Conservation (phyloP, 2,888 invertebrate species). For the Megamerina dolium region DNA sequence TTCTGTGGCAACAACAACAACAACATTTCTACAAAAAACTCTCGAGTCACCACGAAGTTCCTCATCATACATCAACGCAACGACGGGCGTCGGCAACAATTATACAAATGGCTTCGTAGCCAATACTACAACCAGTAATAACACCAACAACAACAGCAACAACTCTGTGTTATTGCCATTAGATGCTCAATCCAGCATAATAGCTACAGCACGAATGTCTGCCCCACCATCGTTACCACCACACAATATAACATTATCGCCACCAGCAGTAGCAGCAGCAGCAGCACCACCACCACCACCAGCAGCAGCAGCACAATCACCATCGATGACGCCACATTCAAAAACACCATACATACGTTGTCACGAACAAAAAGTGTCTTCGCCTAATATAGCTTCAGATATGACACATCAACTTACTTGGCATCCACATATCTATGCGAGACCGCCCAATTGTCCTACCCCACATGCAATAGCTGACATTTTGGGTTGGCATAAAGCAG, state of each 20-base stretch:
- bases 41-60: conserved; percentile 28
- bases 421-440: conserved; percentile 86
- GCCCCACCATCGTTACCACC: conserved; percentile 8
- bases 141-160: conserved; percentile 17
- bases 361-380: conserved; percentile 15
- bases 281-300: conserved; percentile 1
- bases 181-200: not conserved
- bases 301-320: not conserved
- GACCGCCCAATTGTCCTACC: conserved; percentile 74
- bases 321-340: conserved; percentile 11
- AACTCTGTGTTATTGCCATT: not conserved
- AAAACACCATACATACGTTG: conserved; percentile 10
- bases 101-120: conserved; percentile 15
- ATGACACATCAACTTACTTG: too few species aligned
- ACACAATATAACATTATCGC: conserved; percentile 13
- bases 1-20: conserved; percentile 8
- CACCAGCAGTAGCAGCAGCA: conserved; percentile 16
- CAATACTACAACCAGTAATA: conserved; percentile 7
- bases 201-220: conserved; percentile 10
- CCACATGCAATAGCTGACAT: conserved; percentile 86
- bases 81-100: conserved; percentile 9
- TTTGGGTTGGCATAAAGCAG: conserved; percentile 56
- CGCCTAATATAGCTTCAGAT: not conserved
- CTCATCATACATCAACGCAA: conserved; percentile 8
- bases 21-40: conserved; percentile 38